phyloP scores from a whole-genome alignment of 1,140 invertebrate genomes.

The Atta texana region DNA sequence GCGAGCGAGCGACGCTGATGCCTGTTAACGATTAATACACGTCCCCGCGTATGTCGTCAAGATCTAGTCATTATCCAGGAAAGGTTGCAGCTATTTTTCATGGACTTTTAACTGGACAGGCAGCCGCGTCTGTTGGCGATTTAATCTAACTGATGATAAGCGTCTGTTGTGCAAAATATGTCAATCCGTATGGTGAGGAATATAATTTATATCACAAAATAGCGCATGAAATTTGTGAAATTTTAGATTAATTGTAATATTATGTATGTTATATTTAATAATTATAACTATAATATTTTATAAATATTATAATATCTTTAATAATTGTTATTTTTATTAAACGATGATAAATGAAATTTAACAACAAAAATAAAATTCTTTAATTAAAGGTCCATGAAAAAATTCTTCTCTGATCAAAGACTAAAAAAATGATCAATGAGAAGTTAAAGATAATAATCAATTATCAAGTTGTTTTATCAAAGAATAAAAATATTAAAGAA shows the following conservation, averaged over 20 bases:
- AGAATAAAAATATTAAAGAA: not conserved
- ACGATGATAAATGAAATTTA: constrained; percentile 37
- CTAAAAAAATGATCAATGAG: constrained; percentile 3
- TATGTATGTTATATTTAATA: not conserved
- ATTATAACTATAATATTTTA: too few relatives aligned
- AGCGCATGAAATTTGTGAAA: not conserved
- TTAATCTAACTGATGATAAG: constrained; percentile 56
- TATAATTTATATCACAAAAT: constrained; percentile 41
- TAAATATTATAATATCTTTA: not conserved
- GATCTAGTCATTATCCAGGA: constrained; percentile 51
- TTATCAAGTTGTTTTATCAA: not conserved
- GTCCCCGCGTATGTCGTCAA: constrained; percentile 46
- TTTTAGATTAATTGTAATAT: not conserved
- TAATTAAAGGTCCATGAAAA: constrained; percentile 5
- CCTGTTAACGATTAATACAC: constrained; percentile 52
- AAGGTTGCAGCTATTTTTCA: constrained; percentile 63
- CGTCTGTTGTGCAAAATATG: constrained; percentile 44
- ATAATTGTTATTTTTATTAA: not conserved
- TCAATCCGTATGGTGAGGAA: constrained; percentile 29
- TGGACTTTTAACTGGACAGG: constrained; percentile 2
- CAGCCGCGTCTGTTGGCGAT: constrained; percentile 21
- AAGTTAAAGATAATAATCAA: constrained; percentile 16
- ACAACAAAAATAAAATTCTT: constrained; percentile 7
- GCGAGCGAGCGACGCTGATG: constrained; percentile 38
- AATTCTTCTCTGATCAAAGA: constrained; percentile 5